phyloP scores from a whole-genome alignment of 2,113 vertebrate genomes.

The Ovis canadensis region DNA sequence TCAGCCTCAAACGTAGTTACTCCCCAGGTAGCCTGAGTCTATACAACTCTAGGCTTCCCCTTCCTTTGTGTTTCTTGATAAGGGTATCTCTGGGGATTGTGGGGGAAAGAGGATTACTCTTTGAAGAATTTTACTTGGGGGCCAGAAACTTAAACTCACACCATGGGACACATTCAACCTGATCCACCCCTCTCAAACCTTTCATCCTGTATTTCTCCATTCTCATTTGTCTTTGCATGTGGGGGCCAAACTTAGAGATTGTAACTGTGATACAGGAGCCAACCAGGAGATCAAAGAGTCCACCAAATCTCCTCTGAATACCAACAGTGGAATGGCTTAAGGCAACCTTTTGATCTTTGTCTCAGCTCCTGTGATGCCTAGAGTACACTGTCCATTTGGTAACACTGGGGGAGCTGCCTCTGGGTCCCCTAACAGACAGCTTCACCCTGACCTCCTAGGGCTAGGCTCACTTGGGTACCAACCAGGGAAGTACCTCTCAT shows the following conservation, averaged over 20 bases:
- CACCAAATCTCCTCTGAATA: conserved; percentile 64
- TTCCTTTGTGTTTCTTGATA: conserved; percentile 14
- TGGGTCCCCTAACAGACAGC: background rate
- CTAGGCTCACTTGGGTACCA: background rate
- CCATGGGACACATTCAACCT: conserved; percentile 19
- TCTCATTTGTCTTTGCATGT: conserved; percentile 62
- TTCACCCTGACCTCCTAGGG: background rate
- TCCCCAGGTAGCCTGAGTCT: background rate
- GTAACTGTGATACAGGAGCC: conserved; percentile 13
- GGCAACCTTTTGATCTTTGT: conserved; percentile 69
- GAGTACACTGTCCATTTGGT: background rate
- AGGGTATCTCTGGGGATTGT: background rate
- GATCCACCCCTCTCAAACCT: conserved; percentile 49
- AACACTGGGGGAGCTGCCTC: conserved; percentile 8
- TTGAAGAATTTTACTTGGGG: conserved; percentile 71
- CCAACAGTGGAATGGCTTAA: conserved; percentile 46
- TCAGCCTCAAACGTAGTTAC: background rate
- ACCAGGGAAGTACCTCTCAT: background rate
- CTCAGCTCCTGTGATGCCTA: conserved; percentile 11
- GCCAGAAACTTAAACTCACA: conserved; percentile 57
- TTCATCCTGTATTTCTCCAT: conserved; percentile 64
- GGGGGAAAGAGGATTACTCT: conserved; percentile 27
- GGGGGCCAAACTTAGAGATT: conserved; percentile 46
- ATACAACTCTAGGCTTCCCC: background rate
- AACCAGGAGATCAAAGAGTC: conserved; percentile 70